Evolutionary conservation across 23 tunicate species (phyloP).

Genomic region (Styela plicata): DNA sequence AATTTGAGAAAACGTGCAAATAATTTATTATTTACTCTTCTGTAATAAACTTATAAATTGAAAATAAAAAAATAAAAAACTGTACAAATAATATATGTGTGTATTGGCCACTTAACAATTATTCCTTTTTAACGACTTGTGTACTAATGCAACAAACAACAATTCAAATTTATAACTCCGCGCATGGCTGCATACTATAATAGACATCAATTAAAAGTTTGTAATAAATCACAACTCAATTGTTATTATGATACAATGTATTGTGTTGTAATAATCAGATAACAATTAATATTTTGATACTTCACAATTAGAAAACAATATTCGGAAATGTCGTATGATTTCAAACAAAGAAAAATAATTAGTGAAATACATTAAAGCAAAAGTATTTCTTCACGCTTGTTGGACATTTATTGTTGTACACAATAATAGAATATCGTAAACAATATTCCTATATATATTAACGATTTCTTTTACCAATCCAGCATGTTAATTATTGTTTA

Average conservation of each 20-base stretch:
- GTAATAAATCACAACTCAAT: background rate
- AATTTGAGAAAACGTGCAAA: no score
- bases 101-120: no score
- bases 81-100: no score
- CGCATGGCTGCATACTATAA: background rate
- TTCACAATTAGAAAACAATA: background rate
- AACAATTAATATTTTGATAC: background rate
- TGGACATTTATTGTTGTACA: background rate
- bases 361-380: background rate
- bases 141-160: no score
- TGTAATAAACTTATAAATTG: no score
- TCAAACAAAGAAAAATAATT: background rate
- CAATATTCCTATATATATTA: no score
- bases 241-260: background rate
- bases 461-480: no score
- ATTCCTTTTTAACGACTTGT: no score
- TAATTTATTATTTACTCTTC: no score
- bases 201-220: background rate
- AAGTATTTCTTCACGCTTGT: background rate
- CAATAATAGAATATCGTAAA: background rate
- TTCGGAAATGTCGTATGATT: background rate
- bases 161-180: background rate
- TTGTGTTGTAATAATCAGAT: background rate
- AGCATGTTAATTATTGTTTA: no score
- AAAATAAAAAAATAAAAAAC: no score